Percentiles rank a stretch among this genome's conserved stretches.
phyloP scores from a whole-genome alignment of 2,888 invertebrate genomes.

The Tachina fera region DNA sequence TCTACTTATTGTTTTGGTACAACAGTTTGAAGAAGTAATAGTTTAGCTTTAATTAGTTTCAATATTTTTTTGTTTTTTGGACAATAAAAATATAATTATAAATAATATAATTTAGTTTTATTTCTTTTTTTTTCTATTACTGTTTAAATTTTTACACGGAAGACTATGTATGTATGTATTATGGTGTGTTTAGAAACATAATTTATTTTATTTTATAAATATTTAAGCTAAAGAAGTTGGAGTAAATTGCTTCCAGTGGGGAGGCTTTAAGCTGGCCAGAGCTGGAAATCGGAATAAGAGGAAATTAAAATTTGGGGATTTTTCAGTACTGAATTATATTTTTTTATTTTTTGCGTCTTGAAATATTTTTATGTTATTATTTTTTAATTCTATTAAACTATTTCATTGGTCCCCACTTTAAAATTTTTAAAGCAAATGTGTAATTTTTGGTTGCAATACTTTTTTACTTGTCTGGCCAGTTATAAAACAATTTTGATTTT shows the following conservation, averaged over 20 bases:
- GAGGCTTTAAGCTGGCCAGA: conserved; percentile 13
- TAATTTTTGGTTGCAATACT: not conserved
- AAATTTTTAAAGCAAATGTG: not conserved
- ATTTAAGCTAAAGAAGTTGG: not conserved
- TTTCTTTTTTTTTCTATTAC: not conserved
- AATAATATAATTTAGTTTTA: not conserved
- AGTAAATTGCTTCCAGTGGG: not conserved
- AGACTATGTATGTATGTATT: conserved; percentile 60
- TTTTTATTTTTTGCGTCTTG: not conserved
- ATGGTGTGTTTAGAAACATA: conserved; percentile 46
- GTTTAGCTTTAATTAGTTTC: conserved; percentile 16
- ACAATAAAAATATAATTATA: not conserved
- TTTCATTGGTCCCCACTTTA: conserved; percentile 51
- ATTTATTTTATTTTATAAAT: not conserved
- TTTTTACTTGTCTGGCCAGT: conserved; percentile 30
- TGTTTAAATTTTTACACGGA: conserved; percentile 46
- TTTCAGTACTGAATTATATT: not conserved
- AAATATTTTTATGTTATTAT: not conserved
- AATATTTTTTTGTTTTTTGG: not conserved
- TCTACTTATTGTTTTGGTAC: conserved; percentile 38
- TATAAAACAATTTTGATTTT: not conserved
- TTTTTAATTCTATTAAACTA: not conserved
- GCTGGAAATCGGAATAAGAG: not conserved
- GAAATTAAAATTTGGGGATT: conserved; percentile 2
- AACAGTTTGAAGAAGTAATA: conserved; percentile 27